phyloP scores from a whole-genome alignment of 2,797 vertebrate species.

The Orestias chungarensis region DNA sequence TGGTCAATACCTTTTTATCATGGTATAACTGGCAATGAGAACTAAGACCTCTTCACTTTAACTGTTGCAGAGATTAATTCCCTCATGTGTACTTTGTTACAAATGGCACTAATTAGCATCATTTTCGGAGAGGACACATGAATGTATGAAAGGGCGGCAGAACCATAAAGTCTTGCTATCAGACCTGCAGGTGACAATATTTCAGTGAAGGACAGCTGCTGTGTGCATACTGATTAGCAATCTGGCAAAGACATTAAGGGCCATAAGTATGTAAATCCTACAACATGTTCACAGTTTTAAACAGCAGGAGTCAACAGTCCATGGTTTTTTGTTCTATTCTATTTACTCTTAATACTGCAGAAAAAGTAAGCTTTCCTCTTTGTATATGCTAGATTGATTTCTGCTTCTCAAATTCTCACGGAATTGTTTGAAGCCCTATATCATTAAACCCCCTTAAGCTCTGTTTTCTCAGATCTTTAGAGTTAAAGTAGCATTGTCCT shows the following conservation, averaged over 20 bases:
- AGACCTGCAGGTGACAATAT: not conserved
- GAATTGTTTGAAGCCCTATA: not conserved
- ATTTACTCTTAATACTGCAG: not conserved
- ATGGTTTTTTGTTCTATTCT: not conserved
- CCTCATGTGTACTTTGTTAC: not conserved
- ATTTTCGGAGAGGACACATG: not conserved
- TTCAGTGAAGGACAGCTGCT: not conserved
- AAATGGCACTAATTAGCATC: slow-evolving; percentile 10
- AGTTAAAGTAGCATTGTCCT: not conserved
- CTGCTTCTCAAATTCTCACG: not conserved
- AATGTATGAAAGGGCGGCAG: slow-evolving; percentile 1
- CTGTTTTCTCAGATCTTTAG: not conserved
- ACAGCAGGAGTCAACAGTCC: too few relatives aligned
- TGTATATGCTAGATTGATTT: not conserved
- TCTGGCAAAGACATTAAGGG: not conserved
- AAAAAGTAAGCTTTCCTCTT: not conserved
- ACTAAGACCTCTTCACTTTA: not conserved
- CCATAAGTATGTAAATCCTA: not conserved
- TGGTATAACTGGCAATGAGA: not conserved
- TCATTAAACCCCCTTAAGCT: not conserved
- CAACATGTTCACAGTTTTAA: not conserved
- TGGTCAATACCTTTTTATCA: not conserved
- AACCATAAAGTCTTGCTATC: not conserved
- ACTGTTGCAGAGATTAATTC: slow-evolving; percentile 1
- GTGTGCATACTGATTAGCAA: slow-evolving; percentile 1